Base-by-base conservation (phyloP, 1,140 invertebrate genomes). In the Streblospio benedicti region DNA sequence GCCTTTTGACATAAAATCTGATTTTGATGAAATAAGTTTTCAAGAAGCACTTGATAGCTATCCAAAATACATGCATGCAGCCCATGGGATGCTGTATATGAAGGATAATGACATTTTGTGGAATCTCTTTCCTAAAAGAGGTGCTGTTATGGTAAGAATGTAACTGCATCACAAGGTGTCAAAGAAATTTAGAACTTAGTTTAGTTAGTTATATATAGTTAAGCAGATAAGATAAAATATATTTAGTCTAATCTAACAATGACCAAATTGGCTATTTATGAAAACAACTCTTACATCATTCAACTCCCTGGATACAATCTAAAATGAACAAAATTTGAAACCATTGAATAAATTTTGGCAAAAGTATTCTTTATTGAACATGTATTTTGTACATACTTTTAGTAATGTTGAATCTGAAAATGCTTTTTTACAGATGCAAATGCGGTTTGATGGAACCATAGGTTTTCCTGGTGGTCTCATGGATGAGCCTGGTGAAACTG, bases 391-490 rank as follows among this genome's bases (percentile, higher is more conserved):
- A n/a, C n/a, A n/a, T n/a, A n/a, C n/a, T n/a, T n/a, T n/a, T n/a
- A n/a, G n/a, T n/a, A n/a, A n/a, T n/a, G n/a, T n/a, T n/a, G n/a
- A n/a, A n/a, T n/a, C n/a, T n/a, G n/a, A n/a, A n/a, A n/a, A n/a
- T n/a, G n/a, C n/a, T 41, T 3, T 56, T 45, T 68, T 73, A 32
- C 66, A 83, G 81, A 83, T 84, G 82, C 81, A 82, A 62, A 68
- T 83, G 68, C 61, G 83, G 38, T 83, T 83, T 76, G 83, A 84
- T 75, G 83, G 83, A 3, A 70, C 76, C n/a, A 59, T 84, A 32
- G 83, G 83, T 4, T 84, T 84, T 73, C 81, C 82, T 50, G 83
- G 83, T 28, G 83, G 83, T 16, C 50, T 82, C 3, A 70, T 84
- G 9, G 79, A 83, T 57, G 55, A 65, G 2, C 38, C 44, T 51